These are phyloP conservation scores for Macheiramphus alcinus DNA, from an alignment of 2,113 vertebrate species.

Conservation along the genomic window DNA sequence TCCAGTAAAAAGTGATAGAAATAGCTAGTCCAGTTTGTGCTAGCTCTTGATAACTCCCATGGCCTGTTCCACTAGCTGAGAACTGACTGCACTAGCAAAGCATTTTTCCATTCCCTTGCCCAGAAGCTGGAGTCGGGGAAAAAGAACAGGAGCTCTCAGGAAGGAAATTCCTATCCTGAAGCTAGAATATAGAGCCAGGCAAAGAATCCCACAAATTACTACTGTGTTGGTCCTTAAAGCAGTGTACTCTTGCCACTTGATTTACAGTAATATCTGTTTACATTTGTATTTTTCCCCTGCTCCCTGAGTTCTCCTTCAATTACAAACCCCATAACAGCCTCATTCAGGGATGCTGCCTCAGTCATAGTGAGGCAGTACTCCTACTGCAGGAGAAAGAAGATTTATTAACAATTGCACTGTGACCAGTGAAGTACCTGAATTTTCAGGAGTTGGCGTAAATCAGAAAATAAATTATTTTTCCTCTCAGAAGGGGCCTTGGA, in stretches of 20 bases:
- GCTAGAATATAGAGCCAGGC: neutral
- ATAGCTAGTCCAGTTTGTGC: neutral
- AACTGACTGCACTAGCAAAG: neutral
- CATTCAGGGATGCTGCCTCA: neutral
- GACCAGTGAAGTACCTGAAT: neutral
- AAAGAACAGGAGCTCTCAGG: neutral
- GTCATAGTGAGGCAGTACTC: neutral
- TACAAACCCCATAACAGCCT: neutral
- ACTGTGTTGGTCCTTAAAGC: neutral
- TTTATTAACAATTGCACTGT: neutral
- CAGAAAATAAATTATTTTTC: neutral
- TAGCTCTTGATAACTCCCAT: neutral
- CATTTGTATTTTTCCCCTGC: neutral
- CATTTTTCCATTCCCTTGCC: neutral
- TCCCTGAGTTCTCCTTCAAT: fast-evolving
- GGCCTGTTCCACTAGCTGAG: neutral
- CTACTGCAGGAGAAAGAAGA: neutral
- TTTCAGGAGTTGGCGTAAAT: neutral
- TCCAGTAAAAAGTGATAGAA: neutral
- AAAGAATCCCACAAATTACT: neutral
- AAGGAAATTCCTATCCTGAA: neutral
- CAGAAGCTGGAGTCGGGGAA: neutral
- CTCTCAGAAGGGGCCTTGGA: neutral
- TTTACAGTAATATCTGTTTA: neutral
- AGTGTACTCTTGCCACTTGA: neutral